Evolutionary conservation across 1,140 invertebrate species (phyloP), one percentile per base, ranked within the genome.

Genomic region (Philaenus spumarius): DNA sequence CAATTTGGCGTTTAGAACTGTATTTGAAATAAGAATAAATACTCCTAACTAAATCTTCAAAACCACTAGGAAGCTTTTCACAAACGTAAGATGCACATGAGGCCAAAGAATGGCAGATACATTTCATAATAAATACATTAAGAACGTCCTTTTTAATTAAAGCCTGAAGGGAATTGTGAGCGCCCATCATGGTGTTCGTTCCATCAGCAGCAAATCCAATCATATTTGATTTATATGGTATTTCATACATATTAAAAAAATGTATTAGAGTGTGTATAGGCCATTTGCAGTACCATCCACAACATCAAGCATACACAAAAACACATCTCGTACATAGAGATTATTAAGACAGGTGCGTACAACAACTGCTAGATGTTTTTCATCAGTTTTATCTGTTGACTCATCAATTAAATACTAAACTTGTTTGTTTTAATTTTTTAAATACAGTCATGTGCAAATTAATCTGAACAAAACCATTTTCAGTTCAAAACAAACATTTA

Each of bases 21-120:
- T 3, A 9, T 2, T 42, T 54, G 50, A 63, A 57, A 50, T 61
- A 55, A 23, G 20, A 47, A 34, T 61, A 63, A 24, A 61, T 47
- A 34, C 58, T 35, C 19, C 51, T 56, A 9, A 45, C 17, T 2
- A 63, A 23, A 48, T 58, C 50, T 37, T 63, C 59, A 35, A 60
- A 24, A 24, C 17, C 12, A 23, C 42, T n/a, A 3, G 59, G 54
- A 12, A 61, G 22, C 24, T 56, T 52, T 24, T 45, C n/a, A 30
- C 60, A 53, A 11, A 50, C 59, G 35, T 57, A 51, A 17, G 40
- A 58, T 30, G 55, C 62, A 59, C 56, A 62, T 14, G 62, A 23
- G 14, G 20, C 15, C 23, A 66, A 59, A 14, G 60, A 61, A 47
- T 66, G 61, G 30, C 61, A 65, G n/a, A 62, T 50, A 59, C 61